phyloP scores from a whole-genome alignment of 2,888 invertebrate species.

The Lordiphosa fenestrarum region DNA sequence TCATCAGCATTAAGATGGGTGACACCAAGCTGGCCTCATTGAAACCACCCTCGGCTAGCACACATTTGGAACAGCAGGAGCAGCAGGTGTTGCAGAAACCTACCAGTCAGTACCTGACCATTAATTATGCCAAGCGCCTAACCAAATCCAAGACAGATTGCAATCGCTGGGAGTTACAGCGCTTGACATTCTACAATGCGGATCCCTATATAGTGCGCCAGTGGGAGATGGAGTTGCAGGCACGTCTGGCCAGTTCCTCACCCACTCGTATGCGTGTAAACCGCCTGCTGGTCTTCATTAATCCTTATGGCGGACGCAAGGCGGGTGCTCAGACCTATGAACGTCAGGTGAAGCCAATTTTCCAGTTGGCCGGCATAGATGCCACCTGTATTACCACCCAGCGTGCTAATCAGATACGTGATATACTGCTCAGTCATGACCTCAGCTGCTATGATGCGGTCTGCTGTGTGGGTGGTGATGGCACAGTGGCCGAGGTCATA shows the following conservation, averaged over 20 bases:
- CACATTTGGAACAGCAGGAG: slow-evolving; percentile 8
- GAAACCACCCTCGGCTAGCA: slow-evolving; percentile 28
- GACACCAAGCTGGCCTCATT: slow-evolving; percentile 68
- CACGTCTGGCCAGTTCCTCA: slow-evolving; percentile 53
- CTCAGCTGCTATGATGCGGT: slow-evolving; percentile 85
- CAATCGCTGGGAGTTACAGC: slow-evolving; percentile 83
- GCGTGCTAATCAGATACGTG: slow-evolving; percentile 88
- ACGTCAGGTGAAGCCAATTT: slow-evolving; percentile 85
- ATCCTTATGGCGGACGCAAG: slow-evolving; percentile 91
- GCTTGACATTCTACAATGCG: slow-evolving; percentile 83
- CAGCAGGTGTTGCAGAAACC: slow-evolving; percentile 25
- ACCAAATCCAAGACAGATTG: slow-evolving; percentile 81
- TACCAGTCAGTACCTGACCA: slow-evolving; percentile 81
- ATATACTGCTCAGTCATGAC: slow-evolving; percentile 83
- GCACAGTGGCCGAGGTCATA: slow-evolving; percentile 90
- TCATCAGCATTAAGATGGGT: slow-evolving; percentile 63
- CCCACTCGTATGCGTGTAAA: slow-evolving; percentile 83
- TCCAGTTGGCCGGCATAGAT: slow-evolving; percentile 85
- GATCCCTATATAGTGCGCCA: slow-evolving; percentile 84
- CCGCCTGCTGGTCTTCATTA: slow-evolving; percentile 88
- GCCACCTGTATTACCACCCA: slow-evolving; percentile 86
- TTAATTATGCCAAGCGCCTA: slow-evolving; percentile 83
- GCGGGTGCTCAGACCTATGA: slow-evolving; percentile 87
- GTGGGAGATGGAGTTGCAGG: slow-evolving; percentile 84
- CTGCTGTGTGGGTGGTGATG: slow-evolving; percentile 92